Base-by-base conservation (phyloP, 2,888 invertebrate species). In the Limnephilus auricula region DNA sequence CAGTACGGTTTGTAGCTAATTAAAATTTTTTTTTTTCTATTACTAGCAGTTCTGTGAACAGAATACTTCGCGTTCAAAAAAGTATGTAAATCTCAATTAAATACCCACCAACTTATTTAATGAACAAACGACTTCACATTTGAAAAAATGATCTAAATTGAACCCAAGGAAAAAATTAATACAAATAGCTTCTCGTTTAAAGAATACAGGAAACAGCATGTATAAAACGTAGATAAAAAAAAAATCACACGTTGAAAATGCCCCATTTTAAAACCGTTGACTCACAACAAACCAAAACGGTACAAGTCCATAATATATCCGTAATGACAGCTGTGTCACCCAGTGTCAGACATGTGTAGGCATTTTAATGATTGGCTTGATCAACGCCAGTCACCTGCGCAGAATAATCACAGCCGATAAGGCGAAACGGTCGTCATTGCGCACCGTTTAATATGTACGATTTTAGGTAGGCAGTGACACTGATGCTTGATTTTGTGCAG, bases 371-470 rank as follows among this genome's bases (percentile, higher is more conserved):
- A 65, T 65, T 65, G 80, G 4, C 32, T 31, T 31, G 31, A 18
- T 80, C 84, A 34, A 9, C 40, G n/a, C 30, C n/a, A 4, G 85
- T 85, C 85, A 85, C 45, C 85, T 40, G 85, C 85, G 45, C 85
- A 40, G 40, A 37, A 85, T 45, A 85, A 85, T 85, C 25, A 85
- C 30, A 12, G 6, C 85, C n/a, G 5, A 85, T 85, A 85, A 40
- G 85, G 85, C n/a, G 30, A 40, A 85, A 40, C 40, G 85, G 40
- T 40, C 40, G 85, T n/a, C 85, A 85, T 85, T 45, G 85, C 85
- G 85, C 85, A 30, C 65, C 65, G 65, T 25, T 65, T 25, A 65
- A 50, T 18, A n/a, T 65, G 65, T 65, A 9, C 0, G 1, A n/a
- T 65, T 65, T 65, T 25, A 65, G 65, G 65, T 65, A 65, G 65